Evolutionary conservation across 2,797 vertebrate genomes (phyloP), one percentile per base, ranked within the genome.

Genomic region (Adrianichthys oophorus): DNA sequence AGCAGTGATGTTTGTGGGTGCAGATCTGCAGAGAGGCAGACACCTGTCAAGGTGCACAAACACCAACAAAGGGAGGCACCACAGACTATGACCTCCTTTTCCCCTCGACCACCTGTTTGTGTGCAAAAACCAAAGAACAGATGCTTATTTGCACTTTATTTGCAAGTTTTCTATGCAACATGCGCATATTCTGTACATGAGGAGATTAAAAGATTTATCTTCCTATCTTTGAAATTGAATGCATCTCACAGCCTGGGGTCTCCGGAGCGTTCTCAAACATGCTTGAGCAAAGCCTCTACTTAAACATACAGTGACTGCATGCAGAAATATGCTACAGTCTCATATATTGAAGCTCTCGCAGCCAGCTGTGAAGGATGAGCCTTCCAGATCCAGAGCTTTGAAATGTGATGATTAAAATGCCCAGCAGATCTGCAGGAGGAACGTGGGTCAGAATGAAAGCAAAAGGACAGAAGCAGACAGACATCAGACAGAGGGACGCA

Each of bases 351-450:
- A 63, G 49, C 66, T 0, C 62, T 56, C 14, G 42, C 14, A 53
- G 58, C 64, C 59, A 58, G 57, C 69, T 57, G 65, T 50, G 64
- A 18, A n/a, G 52, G 59, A 74, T 52, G 65, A 76, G 32, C 29
- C 72, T 77, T 23, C 50, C 59, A 60, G 73, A 70, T 75, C 59
- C 68, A 46, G 10, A 21, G 59, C 47, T 60, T 44, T 47, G 54
- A 57, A 53, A 71, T 53, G 73, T 70, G 75, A 72, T 81, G 70
- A 86, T 81, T 77, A 76, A 84, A 87, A 81, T 78, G 72, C 70
- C 70, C 70, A 72, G 74, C 59, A 76, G 80, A 82, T 76, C 72
- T 73, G 76, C 43, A 49, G 61, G 40, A 62, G 69, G 76, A 72
- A 62, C 65, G 68, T 44, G 71, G 75, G 74, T 80, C 74, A 52